Conservation (phyloP, 2,113 vertebrate species). For the Gadus chalcogrammus region DNA sequence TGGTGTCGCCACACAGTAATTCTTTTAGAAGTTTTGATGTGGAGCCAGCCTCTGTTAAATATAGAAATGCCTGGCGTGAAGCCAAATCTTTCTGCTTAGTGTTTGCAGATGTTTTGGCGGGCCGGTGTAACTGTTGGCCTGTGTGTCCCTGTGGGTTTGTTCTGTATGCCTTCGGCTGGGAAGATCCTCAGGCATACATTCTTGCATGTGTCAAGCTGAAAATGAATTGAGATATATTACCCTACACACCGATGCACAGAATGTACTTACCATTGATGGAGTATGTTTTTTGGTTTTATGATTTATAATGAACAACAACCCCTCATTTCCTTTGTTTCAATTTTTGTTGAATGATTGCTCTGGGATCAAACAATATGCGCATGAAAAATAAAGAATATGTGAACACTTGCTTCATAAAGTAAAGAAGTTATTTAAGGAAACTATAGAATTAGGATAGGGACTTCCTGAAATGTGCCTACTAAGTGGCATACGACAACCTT, state of each 20-base stretch:
- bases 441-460: conserved; percentile 18
- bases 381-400: conserved; percentile 2
- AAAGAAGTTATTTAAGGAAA: conserved; percentile 11
- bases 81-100: conserved; percentile 53
- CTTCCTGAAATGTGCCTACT: conserved; percentile 35
- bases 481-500: conserved; percentile 51
- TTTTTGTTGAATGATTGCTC: neutral
- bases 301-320: too few species aligned
- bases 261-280: too few species aligned
- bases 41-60: conserved; percentile 45
- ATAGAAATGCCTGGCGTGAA: conserved; percentile 56
- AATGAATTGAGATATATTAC: too few species aligned
- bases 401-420: conserved; percentile 25
- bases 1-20: conserved; percentile 38
- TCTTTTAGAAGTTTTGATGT: conserved; percentile 38
- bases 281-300: too few species aligned
- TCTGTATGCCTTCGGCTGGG: conserved; percentile 32
- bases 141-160: conserved; percentile 20
- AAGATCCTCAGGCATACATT: conserved; percentile 10
- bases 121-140: conserved; percentile 17
- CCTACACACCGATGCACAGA: too few species aligned
- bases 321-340: neutral
- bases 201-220: too few species aligned
- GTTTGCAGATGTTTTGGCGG: conserved; percentile 63
- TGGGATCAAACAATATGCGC: conserved; percentile 2